Evolutionary conservation across 2,888 invertebrate species (phyloP).

Genomic region (Drosophila mimica): DNA sequence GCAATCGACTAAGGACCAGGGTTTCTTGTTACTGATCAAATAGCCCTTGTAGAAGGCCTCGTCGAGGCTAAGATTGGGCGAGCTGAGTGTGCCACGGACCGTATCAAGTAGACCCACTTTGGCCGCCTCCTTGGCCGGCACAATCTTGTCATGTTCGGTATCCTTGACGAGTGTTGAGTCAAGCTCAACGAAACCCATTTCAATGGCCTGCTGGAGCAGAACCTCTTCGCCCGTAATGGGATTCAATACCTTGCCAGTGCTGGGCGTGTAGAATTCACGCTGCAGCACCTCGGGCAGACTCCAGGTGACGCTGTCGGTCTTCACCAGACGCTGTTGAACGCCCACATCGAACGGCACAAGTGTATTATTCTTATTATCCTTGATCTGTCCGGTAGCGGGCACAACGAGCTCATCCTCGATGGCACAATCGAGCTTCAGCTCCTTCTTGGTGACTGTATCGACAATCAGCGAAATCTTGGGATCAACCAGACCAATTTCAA

Average conservation of each 20-base stretch:
- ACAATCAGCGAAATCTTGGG: conserved; percentile 92
- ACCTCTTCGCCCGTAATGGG: conserved; percentile 91
- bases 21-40: conserved; percentile 91
- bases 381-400: conserved; percentile 89
- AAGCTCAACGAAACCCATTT: conserved; percentile 90
- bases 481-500: conserved; percentile 92
- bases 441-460: conserved; percentile 90
- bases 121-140: conserved; percentile 90
- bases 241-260: conserved; percentile 90
- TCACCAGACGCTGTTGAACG: conserved; percentile 89
- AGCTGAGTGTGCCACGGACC: conserved; percentile 89
- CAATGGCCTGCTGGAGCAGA: conserved; percentile 91
- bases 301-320: conserved; percentile 90
- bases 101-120: conserved; percentile 90
- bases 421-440: conserved; percentile 91
- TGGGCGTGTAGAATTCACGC: conserved; percentile 91
- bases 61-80: conserved; percentile 90
- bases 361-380: conserved; percentile 90
- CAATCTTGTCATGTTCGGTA: conserved; percentile 88
- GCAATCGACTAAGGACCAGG: conserved; percentile 93
- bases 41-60: conserved; percentile 93
- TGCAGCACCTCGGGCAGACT: conserved; percentile 91
- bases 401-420: conserved; percentile 89
- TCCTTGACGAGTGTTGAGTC: conserved; percentile 90
- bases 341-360: conserved; percentile 90